Evolutionary conservation across 2,113 vertebrate genomes (phyloP).

Genomic region (Heptranchias perlo): DNA sequence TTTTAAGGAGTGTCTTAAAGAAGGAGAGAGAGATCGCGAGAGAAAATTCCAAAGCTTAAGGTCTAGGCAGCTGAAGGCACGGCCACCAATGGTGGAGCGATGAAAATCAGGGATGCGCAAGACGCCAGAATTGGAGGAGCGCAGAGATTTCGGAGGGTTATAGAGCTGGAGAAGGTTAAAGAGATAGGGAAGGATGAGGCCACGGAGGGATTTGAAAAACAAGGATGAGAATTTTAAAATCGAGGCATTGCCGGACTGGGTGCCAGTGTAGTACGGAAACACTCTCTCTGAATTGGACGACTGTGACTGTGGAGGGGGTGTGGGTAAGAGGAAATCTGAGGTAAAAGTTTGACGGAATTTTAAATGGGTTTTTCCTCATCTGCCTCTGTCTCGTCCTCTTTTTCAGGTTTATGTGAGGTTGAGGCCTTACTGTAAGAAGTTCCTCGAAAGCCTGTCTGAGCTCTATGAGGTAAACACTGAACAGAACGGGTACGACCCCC

Average conservation of each 20-base stretch:
- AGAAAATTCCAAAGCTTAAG: too few relatives aligned
- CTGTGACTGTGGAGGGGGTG: background rate
- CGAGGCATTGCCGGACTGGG: background rate
- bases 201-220: background rate
- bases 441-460: slow-evolving; percentile 32
- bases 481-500: too few relatives aligned
- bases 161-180: too few relatives aligned
- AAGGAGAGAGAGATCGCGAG: too few relatives aligned
- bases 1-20: too few relatives aligned
- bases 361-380: background rate
- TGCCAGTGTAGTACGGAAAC: background rate
- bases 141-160: too few relatives aligned
- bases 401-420: slow-evolving; percentile 39
- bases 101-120: too few relatives aligned
- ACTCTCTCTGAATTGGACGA: background rate
- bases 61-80: too few relatives aligned
- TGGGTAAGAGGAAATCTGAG: background rate
- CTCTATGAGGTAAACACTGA: slow-evolving; percentile 32
- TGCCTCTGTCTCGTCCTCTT: background rate
- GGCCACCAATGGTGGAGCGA: too few relatives aligned
- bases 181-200: too few relatives aligned
- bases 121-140: too few relatives aligned
- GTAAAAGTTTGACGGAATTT: background rate
- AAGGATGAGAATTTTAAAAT: background rate
- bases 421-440: slow-evolving; percentile 36